These are phyloP conservation scores for Muraenolepis orangiensis DNA, from an alignment of 2,797 vertebrate species.

Conservation along the genomic window DNA sequence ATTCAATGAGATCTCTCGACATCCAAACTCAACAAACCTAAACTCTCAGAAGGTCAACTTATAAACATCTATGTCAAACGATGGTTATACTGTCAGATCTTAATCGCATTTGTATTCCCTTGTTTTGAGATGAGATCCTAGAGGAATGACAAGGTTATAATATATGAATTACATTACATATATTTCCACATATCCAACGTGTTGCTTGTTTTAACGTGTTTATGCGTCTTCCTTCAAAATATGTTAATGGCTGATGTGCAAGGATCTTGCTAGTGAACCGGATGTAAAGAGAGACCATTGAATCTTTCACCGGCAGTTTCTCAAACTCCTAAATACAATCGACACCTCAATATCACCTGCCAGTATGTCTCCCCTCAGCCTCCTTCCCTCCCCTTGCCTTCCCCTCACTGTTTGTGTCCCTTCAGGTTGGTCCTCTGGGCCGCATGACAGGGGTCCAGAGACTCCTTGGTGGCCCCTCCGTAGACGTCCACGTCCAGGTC, in stretches of 20 bases:
- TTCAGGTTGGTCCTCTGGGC: conserved; percentile 54
- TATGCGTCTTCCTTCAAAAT: neutral
- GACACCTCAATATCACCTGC: neutral
- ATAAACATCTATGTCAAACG: neutral
- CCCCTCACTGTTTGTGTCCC: conserved; percentile 67
- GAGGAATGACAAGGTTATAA: neutral
- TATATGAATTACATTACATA: neutral
- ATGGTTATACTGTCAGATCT: neutral
- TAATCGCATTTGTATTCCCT: neutral
- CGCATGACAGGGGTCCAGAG: conserved; percentile 80
- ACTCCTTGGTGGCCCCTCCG: conserved; percentile 84
- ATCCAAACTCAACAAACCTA: neutral
- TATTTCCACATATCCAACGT: neutral
- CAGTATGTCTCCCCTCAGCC: neutral
- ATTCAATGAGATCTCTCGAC: too few species aligned
- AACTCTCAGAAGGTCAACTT: neutral
- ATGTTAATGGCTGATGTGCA: neutral
- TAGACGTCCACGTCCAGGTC: conserved; percentile 89
- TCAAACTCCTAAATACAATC: neutral
- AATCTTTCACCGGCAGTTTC: neutral
- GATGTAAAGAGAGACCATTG: neutral
- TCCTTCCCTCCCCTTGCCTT: too few species aligned
- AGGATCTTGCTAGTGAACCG: neutral
- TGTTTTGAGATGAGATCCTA: neutral
- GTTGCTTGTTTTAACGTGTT: neutral